Evolutionary conservation across 2,888 invertebrate genomes (phyloP), one percentile per base, ranked within the genome.

Genomic region (Sphinx pinastri): DNA sequence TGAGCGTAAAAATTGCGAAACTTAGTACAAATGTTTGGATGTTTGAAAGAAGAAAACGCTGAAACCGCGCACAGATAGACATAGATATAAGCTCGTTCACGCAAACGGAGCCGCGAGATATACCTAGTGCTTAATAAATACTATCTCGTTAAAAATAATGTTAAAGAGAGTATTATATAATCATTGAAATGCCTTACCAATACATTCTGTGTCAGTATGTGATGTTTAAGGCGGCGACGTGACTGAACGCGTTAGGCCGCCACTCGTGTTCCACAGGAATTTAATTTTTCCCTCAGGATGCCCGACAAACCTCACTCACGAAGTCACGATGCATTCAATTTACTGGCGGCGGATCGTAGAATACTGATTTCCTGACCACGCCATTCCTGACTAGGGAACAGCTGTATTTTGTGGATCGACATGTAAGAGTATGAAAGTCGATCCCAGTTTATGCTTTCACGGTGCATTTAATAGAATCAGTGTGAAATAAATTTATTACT

Each of bases 231-330:
- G 49, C 31, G 70, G 71, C 73, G 73, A 77, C 82, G 83, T 79
- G 85, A 79, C 75, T 76, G 80, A 82, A 77, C 78, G 82, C 78
- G 72, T 74, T 49, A 49, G 47, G 73, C 71, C 75, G 72, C 38
- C 75, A 72, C 77, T 74, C 73, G 76, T 77, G 76, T 78, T 76
- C 81, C 74, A 66, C 52, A 82, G 88, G 90, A 89, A 91, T 91
- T 91, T 88, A 86, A 91, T 91, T 90, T 90, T 90, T 90, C 82
- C 78, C 79, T 72, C 74, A 76, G 79, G 80, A 84, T 82, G 81
- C 84, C 81, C 73, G 79, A 82, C 85, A 78, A 79, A 79, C 78
- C 74, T 77, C 77, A 59, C 71, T 79, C 76, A 74, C 72, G 72
- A 47, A 79, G 81, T 79, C 82, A 82, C 78, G 80, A 81, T 82